Conservation (phyloP, 2,797 vertebrate species). For the Galagoides demidoff region DNA sequence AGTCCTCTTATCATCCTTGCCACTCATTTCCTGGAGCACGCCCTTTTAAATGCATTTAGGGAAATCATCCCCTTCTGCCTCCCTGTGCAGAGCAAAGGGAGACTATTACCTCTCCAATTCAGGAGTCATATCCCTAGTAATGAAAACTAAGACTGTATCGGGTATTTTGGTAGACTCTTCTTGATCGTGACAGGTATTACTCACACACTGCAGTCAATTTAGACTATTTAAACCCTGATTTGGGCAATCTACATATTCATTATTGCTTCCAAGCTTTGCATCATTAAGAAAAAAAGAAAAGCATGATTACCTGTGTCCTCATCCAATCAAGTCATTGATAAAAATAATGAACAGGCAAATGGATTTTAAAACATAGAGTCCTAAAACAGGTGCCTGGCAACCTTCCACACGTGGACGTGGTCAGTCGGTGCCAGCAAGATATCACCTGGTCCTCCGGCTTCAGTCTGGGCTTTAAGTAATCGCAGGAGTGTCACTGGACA, state of each 20-base stretch:
- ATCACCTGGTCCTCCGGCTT: neutral
- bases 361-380: neutral
- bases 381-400: neutral
- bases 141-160: neutral
- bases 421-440: neutral
- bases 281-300: neutral
- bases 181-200: neutral
- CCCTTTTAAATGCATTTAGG: neutral
- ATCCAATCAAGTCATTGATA: neutral
- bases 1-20: neutral
- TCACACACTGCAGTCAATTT: neutral
- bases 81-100: neutral
- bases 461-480: neutral
- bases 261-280: neutral
- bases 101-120: neutral
- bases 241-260: neutral
- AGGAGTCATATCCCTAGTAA: neutral
- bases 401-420: neutral
- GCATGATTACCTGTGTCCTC: neutral
- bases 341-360: neutral
- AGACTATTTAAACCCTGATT: neutral
- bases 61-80: neutral
- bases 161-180: neutral
- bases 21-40: neutral
- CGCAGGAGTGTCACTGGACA: neutral